Evolutionary conservation across 2,888 invertebrate genomes (phyloP).

Genomic region (Tetheella fluctuosa): DNA sequence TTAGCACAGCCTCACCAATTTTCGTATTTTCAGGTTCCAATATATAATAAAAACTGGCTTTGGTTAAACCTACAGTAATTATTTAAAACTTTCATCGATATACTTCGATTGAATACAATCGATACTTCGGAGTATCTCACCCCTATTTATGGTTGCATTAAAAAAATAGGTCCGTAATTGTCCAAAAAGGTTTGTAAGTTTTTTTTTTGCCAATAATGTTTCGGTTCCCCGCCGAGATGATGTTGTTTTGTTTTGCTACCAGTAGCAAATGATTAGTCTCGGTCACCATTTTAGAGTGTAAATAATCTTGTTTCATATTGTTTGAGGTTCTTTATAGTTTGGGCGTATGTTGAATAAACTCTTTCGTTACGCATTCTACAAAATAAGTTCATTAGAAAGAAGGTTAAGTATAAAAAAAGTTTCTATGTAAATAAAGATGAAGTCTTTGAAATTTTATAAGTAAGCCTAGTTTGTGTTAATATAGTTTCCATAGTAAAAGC

Average conservation of each 20-base stretch:
- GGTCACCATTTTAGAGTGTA: constrained; percentile 71
- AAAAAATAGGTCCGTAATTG: constrained; percentile 60
- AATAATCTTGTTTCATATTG: constrained; percentile 66
- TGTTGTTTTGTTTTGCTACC: constrained; percentile 66
- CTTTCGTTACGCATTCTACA: constrained; percentile 46
- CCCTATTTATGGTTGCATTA: constrained; percentile 68
- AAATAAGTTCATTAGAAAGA: constrained; percentile 19
- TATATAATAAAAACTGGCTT: too few species aligned
- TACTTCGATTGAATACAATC: neutral
- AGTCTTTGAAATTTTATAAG: too few species aligned
- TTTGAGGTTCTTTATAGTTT: constrained; percentile 41
- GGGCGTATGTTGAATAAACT: constrained; percentile 51
- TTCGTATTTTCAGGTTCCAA: too few species aligned
- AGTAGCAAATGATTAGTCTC: constrained; percentile 81
- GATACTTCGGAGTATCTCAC: neutral
- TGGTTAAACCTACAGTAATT: too few species aligned
- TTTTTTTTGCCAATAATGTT: constrained; percentile 48
- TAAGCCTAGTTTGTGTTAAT: too few species aligned
- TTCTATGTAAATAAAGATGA: too few species aligned
- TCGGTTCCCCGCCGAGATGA: constrained; percentile 60
- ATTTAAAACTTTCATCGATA: constrained; percentile 15
- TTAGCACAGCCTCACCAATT: too few species aligned
- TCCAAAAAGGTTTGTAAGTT: constrained; percentile 65
- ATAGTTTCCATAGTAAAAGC: too few species aligned
- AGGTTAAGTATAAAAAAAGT: too few species aligned